Base-by-base conservation (phyloP, 1,140 invertebrate species). In the Caenorhabditis tropicalis region DNA sequence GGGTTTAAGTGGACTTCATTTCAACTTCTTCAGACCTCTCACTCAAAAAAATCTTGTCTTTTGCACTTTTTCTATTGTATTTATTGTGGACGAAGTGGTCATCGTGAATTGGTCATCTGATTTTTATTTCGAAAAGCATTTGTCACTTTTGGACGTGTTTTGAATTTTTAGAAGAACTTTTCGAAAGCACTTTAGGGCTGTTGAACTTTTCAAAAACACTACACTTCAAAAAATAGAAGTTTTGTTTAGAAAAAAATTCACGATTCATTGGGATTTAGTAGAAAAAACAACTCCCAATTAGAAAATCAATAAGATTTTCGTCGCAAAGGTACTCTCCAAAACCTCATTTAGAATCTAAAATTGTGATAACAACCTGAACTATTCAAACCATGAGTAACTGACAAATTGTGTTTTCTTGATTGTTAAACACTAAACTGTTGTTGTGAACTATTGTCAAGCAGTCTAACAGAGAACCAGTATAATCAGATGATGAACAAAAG, bases 1-100 rank as follows among this genome's bases (percentile, higher is more conserved):
- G n/a, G 65, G n/a, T 74, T 74, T 74, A 24, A 74, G 65, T 74
- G 65, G 65, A 74, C 65, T n/a, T 43, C 65, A 24, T 74, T 46
- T 74, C 65, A 74, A 43, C 65, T 43, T 74, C 65, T n/a, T 39
- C 19, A 12, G 15, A 9, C 36, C 1, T 27, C 21, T 21, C 1
- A 24, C 24, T 43, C 0, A 74, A 74, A 74, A 74, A 36, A 33
- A 43, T 12, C 36, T 65, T 65, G 33, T 65, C 36, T 74, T 12
- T 43, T 24, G n/a, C 9, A 12, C n/a, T 74, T 43, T 74, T 74
- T 70, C n/a, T 70, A n/a, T n/a, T n/a, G n/a, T n/a, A n/a, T n/a
- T n/a, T n/a, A n/a, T n/a, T n/a, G n/a, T n/a, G n/a, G n/a, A 12
- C 12, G 65, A 74, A 74, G 65, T 74, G 65, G 65, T 43, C 65